These are phyloP conservation scores for Equus przewalskii DNA, from an alignment of 2,113 vertebrate species.

Conservation along the genomic window DNA sequence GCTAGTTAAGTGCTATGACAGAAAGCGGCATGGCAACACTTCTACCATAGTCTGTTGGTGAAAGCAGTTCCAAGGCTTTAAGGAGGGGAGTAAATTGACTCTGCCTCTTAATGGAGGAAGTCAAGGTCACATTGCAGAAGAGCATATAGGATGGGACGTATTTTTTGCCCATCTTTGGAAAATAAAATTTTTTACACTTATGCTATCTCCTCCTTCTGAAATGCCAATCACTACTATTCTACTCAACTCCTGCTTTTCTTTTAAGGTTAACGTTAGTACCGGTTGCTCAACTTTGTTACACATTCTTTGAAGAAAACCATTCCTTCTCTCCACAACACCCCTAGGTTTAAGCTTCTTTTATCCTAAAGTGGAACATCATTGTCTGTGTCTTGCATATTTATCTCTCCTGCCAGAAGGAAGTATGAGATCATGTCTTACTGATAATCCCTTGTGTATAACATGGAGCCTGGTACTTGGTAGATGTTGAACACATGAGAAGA, in stretches of 20 bases:
- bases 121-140: not conserved
- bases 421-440: not conserved
- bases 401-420: not conserved
- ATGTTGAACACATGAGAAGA: constrained; percentile 24
- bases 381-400: not conserved
- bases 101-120: not conserved
- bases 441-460: not conserved
- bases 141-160: not conserved
- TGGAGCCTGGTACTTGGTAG: not conserved
- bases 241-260: not conserved
- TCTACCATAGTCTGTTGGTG: not conserved
- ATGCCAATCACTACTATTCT: not conserved
- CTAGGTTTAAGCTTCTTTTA: not conserved
- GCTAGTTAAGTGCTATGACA: not conserved
- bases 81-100: not conserved
- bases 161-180: not conserved
- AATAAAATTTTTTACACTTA: not conserved
- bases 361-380: not conserved
- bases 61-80: not conserved
- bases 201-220: not conserved
- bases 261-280: not conserved
- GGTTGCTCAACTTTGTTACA: not conserved
- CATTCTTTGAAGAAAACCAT: not conserved
- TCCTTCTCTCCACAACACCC: not conserved
- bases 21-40: not conserved